Conservation (phyloP, 2,797 vertebrate genomes). For the Pangasius djambal region DNA sequence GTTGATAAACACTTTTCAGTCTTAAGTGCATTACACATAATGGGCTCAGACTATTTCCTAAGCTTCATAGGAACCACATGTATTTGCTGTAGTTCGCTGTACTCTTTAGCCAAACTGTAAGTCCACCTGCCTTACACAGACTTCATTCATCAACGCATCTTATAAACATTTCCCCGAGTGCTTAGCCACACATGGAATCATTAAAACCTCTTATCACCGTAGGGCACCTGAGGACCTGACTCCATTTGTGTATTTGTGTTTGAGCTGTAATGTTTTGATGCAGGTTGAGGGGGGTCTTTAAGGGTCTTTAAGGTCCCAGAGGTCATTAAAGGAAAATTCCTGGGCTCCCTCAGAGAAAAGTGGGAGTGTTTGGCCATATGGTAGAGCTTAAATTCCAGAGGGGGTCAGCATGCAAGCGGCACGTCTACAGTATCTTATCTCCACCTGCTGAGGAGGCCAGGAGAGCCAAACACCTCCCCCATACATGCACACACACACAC, state of each 20-base stretch:
- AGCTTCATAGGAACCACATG: neutral
- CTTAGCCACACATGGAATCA: constrained; percentile 6
- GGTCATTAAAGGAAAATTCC: constrained; percentile 56
- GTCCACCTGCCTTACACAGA: neutral
- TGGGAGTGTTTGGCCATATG: constrained; percentile 58
- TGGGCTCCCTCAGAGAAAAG: constrained; percentile 55
- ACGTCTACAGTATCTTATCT: constrained; percentile 72
- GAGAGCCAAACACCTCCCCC: constrained; percentile 41
- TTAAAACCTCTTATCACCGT: neutral
- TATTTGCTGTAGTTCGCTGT: neutral
- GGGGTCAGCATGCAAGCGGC: constrained; percentile 53
- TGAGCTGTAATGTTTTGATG: constrained; percentile 25
- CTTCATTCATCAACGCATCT: neutral
- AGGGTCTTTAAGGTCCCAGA: constrained; percentile 42
- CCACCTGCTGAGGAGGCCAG: constrained; percentile 64
- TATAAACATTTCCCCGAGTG: neutral
- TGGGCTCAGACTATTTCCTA: neutral
- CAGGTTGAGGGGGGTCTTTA: constrained; percentile 31
- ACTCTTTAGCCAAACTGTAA: neutral
- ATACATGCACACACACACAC: neutral
- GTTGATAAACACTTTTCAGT: neutral
- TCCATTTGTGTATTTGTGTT: constrained; percentile 42
- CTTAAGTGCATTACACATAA: neutral
- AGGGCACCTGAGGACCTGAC: constrained; percentile 36
- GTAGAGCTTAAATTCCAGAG: constrained; percentile 67